Conservation (phyloP, 2,888 invertebrate species). For the Lobophora halterata region DNA sequence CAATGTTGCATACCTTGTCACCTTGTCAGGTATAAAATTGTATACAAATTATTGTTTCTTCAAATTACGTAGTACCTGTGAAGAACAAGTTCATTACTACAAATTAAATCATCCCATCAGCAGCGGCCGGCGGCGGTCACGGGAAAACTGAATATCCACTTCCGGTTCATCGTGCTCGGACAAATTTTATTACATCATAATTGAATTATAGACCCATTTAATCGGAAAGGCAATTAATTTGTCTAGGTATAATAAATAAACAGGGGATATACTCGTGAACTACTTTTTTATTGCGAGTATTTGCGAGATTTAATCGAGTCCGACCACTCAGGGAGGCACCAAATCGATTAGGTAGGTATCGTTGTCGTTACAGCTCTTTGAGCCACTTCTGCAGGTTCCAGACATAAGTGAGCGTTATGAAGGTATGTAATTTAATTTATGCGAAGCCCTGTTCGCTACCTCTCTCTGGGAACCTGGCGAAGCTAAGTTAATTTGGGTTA, state of each 20-base stretch:
- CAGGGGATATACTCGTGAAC: slow-evolving; percentile 35
- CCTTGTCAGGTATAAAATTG: too few relatives aligned
- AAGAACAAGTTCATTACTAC: slow-evolving; percentile 11
- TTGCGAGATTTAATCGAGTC: slow-evolving; percentile 40
- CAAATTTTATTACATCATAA: slow-evolving; percentile 24
- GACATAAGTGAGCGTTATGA: slow-evolving; percentile 7
- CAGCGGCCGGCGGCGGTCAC: slow-evolving; percentile 18
- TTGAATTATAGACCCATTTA: slow-evolving; percentile 29
- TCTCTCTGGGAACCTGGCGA: slow-evolving; percentile 35
- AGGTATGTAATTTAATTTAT: slow-evolving; percentile 31
- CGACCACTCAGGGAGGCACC: slow-evolving; percentile 41
- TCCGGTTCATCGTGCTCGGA: slow-evolving; percentile 23
- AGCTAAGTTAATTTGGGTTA: slow-evolving; percentile 38
- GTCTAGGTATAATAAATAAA: slow-evolving; percentile 33
- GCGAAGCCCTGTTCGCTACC: slow-evolving; percentile 29
- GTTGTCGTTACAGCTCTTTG: slow-evolving; percentile 50
- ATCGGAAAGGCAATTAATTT: slow-evolving; percentile 33
- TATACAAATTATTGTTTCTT: too few relatives aligned
- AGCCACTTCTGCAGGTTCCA: slow-evolving; percentile 27
- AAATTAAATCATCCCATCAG: slow-evolving; percentile 18
- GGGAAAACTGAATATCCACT: slow-evolving; percentile 26
- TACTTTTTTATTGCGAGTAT: slow-evolving; percentile 30
- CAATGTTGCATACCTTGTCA: too few relatives aligned
- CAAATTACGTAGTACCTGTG: too few relatives aligned
- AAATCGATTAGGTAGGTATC: slow-evolving; percentile 49